A percentile compares a stretch with the other conserved stretches of the same genome.
Evolutionary conservation across 2,113 vertebrate genomes (phyloP).

Genomic region (Siniperca chuatsi): DNA sequence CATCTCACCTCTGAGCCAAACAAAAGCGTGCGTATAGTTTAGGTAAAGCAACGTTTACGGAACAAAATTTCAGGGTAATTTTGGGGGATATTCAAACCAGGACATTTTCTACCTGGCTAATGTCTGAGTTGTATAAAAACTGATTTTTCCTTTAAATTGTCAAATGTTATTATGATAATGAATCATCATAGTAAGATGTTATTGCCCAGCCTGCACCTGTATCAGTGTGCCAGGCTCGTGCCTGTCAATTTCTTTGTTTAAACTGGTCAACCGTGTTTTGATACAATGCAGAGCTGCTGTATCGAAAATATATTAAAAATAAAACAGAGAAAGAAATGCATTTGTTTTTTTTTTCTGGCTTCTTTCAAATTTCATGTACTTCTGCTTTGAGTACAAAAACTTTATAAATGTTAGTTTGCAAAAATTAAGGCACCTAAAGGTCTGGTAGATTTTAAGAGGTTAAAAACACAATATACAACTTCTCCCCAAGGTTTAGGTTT

Average conservation of each 20-base stretch:
- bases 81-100: neutral
- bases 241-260: slow-evolving; percentile 8
- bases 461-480: neutral
- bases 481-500: neutral
- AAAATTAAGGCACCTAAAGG: neutral
- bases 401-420: neutral
- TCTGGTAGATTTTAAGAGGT: neutral
- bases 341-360: neutral
- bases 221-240: slow-evolving; percentile 52
- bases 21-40: neutral
- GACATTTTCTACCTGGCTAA: neutral
- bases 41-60: neutral
- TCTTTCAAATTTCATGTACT: neutral
- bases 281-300: slow-evolving; percentile 58
- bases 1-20: neutral
- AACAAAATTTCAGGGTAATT: neutral
- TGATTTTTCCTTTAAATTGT: slow-evolving; percentile 33
- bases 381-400: neutral
- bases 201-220: slow-evolving; percentile 44
- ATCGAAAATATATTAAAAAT: slow-evolving; percentile 43
- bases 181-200: slow-evolving; percentile 25
- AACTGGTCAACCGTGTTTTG: slow-evolving; percentile 41
- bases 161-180: slow-evolving; percentile 25
- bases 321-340: slow-evolving; percentile 7
- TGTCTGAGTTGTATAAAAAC: slow-evolving; percentile 11